Base-by-base conservation (phyloP, 2,113 vertebrate species). In the Malurus elegans region DNA sequence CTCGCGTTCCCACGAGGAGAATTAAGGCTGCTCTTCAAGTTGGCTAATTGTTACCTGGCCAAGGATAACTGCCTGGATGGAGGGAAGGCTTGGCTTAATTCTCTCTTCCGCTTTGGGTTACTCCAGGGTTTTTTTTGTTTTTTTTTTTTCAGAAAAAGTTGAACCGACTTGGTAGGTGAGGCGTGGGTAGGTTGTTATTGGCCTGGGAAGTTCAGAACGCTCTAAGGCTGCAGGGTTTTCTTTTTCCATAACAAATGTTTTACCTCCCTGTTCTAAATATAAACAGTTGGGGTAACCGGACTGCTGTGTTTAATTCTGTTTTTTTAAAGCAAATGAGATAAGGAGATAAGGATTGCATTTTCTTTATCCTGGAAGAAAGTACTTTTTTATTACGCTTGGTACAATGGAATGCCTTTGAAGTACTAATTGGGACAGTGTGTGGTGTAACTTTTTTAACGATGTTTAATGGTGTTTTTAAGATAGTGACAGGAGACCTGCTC, bases 401-500 rank as follows among this genome's bases (percentile, higher is more conserved):
- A 48, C 86, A 88, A 29, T 51, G 93, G 93, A 94, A 91, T 95
- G 95, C 75, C 86, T 94, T 96, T 92, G 72, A 94, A 90, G 84
- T 91, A 24, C 80, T 95, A 96, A 92, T 94, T 93, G 89, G 70
- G 85, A 54, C 44, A 44, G 40, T 56, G 62, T 92, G 94, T 47
- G 73, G 83, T 42, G 70, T 69, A 95, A 97, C 86, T 62, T 64
- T 34, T 97, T 95, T 29, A 93, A 90, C 51, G 79, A 42, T 67
- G 94, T 97, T 98, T 95, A 48, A 81, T 91, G 54, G 72, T 88
- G 84, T 72, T 94, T 94, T 93, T 88, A 32, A 45, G 64, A 50
- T 60, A 57, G 84, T 60, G 79, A 16, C 73, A 64, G 84, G 94
- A 94, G 98, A 98, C 96, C 75, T 88, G 95, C 96, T 95, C 80